Base-by-base conservation (phyloP, 1,140 invertebrate genomes). In the Drosophila ficusphila region DNA sequence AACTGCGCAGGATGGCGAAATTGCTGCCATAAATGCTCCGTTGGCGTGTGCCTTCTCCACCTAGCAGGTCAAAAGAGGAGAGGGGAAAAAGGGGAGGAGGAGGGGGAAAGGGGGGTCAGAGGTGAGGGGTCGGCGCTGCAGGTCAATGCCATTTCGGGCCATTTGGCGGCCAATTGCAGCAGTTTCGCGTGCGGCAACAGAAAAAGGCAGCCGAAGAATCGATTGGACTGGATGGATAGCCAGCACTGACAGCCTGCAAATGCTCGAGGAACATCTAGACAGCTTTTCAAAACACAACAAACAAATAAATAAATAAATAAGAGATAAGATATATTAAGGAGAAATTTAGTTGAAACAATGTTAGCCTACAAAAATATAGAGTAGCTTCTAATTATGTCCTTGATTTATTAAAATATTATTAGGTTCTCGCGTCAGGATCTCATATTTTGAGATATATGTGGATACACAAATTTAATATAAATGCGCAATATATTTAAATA, bases 131-230 rank as follows among this genome's bases (percentile, higher is more conserved):
- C 27, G 62, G 8, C 16, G 79, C 69, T 69, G 74, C 78, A 81
- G 77, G 77, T 81, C 77, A 81, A 81, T 81, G 77, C 77, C 77
- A 76, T 81, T 75, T 79, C 33, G 49, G 65, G 74, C 70, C 68
- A 72, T 72, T 72, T 72, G 69, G 69, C 69, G 62, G 73, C 53
- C 53, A 54, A 61, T 72, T 72, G 69, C 68, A 72, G 69, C 12
- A 51, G 69, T 72, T 72, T 72, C 69, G 68, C 69, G 69, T 72
- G 69, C 46, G 44, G 48, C 27, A 58, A 19, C 49, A 33, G 23
- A 47, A 57, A 46, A 34, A 33, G 27, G 5, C 14, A 49, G n/a
- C 42, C 6, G 25, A 33, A 25, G 41, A 52, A 53, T 67, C 38
- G 65, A 54, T 67, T 67, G n/a, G 4, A 14, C 1, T 9, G 65